These are phyloP conservation scores for Silurus aristotelis DNA, from an alignment of 2,797 vertebrate genomes.

Conservation along the genomic window DNA sequence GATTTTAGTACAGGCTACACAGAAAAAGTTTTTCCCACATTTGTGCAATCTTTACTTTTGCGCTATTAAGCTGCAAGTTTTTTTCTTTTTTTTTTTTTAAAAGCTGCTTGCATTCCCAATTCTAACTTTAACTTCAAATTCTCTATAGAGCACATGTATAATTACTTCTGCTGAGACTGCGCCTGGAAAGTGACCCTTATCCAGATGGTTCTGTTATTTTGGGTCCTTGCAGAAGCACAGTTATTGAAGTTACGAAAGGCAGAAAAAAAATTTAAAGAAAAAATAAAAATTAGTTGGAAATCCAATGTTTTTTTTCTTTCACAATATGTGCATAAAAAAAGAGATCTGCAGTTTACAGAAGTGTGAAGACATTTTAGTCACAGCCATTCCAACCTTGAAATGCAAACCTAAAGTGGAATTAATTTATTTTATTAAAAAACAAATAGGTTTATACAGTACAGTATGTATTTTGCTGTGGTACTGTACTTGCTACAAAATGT, in stretches of 20 bases:
- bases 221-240: constrained; percentile 49
- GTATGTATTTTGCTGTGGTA: neutral
- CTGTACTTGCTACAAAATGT: neutral
- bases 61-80: neutral
- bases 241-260: constrained; percentile 57
- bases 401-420: neutral
- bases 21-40: neutral
- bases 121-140: constrained; percentile 31
- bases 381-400: neutral
- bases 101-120: constrained; percentile 10
- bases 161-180: constrained; percentile 42
- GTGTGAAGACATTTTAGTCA: neutral
- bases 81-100: neutral
- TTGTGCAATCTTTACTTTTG: neutral
- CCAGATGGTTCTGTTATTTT: constrained; percentile 66
- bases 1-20: neutral
- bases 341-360: neutral
- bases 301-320: neutral
- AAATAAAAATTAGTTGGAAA: constrained; percentile 59
- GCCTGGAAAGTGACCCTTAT: constrained; percentile 58
- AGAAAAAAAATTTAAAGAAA: constrained; percentile 39
- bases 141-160: constrained; percentile 34
- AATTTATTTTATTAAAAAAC: neutral
- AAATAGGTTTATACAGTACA: neutral
- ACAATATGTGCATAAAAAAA: neutral